Percentiles rank a stretch among this genome's conserved stretches.
phyloP scores from a whole-genome alignment of 2,113 vertebrate species.

The Entelurus aequoreus region DNA sequence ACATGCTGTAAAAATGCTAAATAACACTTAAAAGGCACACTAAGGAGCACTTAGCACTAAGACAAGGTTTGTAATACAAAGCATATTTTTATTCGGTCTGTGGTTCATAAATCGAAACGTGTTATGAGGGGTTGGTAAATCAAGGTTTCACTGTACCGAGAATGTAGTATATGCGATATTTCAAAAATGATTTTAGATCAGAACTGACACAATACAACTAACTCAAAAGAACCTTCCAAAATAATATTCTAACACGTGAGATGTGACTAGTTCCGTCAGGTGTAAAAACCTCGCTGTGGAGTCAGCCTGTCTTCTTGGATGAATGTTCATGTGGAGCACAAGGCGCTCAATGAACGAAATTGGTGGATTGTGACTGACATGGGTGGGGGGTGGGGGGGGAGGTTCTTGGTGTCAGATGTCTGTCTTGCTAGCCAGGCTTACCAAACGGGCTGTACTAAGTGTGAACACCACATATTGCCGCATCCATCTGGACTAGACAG shows the following conservation, averaged over 20 bases:
- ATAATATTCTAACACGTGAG: background rate
- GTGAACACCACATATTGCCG: too few relatives aligned
- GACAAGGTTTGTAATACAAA: too few relatives aligned
- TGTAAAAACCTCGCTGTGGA: constrained; percentile 25
- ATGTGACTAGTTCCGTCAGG: constrained; percentile 2
- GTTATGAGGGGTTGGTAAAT: too few relatives aligned
- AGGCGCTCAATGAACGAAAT: constrained; percentile 26
- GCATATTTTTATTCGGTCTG: too few relatives aligned
- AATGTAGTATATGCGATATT: too few relatives aligned
- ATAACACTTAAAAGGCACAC: too few relatives aligned
- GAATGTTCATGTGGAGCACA: constrained; percentile 48
- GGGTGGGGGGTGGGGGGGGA: background rate
- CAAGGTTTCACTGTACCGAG: too few relatives aligned
- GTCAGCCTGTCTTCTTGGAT: constrained; percentile 25
- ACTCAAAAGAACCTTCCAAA: background rate
- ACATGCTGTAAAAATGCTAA: too few relatives aligned
- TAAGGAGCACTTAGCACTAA: too few relatives aligned
- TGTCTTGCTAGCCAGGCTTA: constrained; percentile 20
- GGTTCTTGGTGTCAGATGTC: constrained; percentile 45
- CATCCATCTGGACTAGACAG: too few relatives aligned
- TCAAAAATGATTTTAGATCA: too few relatives aligned
- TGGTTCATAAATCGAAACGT: too few relatives aligned
- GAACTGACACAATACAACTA: background rate
- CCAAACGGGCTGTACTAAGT: background rate
- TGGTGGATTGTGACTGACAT: constrained; percentile 14